Conservation (phyloP, 2,797 vertebrate genomes). For the Myripristis jacobus region DNA sequence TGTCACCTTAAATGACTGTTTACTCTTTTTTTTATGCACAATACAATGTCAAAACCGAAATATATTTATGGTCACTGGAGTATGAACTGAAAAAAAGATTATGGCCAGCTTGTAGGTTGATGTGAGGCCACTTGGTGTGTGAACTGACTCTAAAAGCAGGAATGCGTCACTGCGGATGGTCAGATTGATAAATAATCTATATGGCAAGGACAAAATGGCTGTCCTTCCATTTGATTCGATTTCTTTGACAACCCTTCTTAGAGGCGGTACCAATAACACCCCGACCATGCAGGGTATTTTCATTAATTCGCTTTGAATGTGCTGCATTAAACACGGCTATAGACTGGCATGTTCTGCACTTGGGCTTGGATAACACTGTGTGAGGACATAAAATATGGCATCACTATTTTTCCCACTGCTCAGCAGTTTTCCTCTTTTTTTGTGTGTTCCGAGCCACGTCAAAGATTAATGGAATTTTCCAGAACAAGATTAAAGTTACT, state of each 20-base stretch:
- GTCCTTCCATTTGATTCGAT: constrained; percentile 76
- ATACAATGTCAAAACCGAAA: constrained; percentile 50
- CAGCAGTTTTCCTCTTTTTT: constrained; percentile 72
- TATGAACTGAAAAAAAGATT: constrained; percentile 71
- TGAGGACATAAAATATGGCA: constrained; percentile 74
- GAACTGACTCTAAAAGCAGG: constrained; percentile 77
- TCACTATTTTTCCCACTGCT: constrained; percentile 68
- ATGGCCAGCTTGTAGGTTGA: constrained; percentile 71
- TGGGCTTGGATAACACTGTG: constrained; percentile 56
- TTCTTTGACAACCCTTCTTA: constrained; percentile 73
- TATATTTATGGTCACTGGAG: constrained; percentile 64
- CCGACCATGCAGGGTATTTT: constrained; percentile 41
- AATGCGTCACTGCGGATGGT: constrained; percentile 73
- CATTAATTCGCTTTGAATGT: constrained; percentile 75
- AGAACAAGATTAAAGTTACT: constrained; percentile 77
- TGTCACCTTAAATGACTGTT: constrained; percentile 40
- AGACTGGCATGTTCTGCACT: constrained; percentile 62
- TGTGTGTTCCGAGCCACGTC: constrained; percentile 69
- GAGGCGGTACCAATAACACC: constrained; percentile 58
- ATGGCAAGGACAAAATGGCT: constrained; percentile 79
- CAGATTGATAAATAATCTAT: constrained; percentile 84
- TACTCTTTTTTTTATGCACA: constrained; percentile 39
- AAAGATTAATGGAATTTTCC: constrained; percentile 80
- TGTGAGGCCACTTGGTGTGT: constrained; percentile 72
- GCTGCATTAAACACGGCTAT: constrained; percentile 73